Percentiles rank a stretch among this genome's conserved stretches.
Evolutionary conservation across 2,113 vertebrate genomes (phyloP).

Genomic region (Baryphthengus martii): DNA sequence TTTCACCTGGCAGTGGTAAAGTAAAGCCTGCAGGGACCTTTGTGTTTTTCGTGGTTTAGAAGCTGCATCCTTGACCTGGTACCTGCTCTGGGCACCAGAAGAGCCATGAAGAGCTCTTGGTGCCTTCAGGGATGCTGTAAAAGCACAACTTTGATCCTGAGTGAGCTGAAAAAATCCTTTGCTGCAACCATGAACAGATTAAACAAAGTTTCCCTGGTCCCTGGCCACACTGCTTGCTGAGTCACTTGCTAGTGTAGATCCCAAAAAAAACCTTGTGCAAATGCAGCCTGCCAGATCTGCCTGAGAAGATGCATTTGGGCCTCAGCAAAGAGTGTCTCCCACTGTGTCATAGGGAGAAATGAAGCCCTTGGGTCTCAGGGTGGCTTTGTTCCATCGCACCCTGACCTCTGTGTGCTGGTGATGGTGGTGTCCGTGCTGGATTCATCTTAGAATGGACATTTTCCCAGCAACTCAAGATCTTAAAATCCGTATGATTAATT

Average conservation of each 20-base stretch:
- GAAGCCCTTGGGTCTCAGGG: background rate
- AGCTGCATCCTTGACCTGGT: background rate
- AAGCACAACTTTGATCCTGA: background rate
- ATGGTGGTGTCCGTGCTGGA: background rate
- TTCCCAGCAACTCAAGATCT: background rate
- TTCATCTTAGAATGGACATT: background rate
- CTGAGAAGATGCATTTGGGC: background rate
- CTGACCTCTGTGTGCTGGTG: background rate
- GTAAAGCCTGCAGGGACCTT: background rate
- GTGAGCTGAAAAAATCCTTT: background rate
- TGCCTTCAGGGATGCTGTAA: background rate
- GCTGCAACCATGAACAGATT: background rate
- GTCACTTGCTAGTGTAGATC: background rate
- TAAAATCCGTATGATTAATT: background rate
- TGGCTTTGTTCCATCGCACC: background rate
- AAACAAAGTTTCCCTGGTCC: background rate
- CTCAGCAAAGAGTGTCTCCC: background rate
- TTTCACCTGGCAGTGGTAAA: background rate
- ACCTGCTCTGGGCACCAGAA: background rate
- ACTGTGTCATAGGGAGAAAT: background rate
- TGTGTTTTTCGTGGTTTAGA: background rate
- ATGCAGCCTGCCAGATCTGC: background rate
- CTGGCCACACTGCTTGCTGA: rapidly evolving
- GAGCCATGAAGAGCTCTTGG: background rate
- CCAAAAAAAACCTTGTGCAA: background rate